These are phyloP conservation scores for Coleophora deauratella DNA, from an alignment of 2,888 invertebrate genomes.

Conservation along the genomic window DNA sequence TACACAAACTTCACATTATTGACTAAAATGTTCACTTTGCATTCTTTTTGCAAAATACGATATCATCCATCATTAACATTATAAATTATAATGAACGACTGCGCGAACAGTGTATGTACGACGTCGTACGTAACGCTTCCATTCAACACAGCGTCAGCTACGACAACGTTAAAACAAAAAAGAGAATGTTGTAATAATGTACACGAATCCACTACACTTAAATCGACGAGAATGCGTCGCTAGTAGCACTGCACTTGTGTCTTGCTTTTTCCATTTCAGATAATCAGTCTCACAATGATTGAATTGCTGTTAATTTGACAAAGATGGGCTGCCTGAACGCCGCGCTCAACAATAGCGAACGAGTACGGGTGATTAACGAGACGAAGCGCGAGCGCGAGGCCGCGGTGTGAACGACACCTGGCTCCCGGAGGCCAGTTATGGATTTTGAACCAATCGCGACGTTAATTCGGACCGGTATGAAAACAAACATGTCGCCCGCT, in stretches of 20 bases:
- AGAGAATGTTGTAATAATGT: constrained; percentile 65
- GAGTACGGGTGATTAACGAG: constrained; percentile 72
- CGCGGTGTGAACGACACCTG: constrained; percentile 76
- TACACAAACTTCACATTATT: constrained; percentile 63
- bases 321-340: constrained; percentile 64
- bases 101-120: constrained; percentile 44
- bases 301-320: constrained; percentile 68
- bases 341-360: constrained; percentile 71
- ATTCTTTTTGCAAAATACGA: constrained; percentile 65
- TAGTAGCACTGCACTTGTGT: constrained; percentile 34
- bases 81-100: constrained; percentile 68
- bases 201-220: constrained; percentile 38
- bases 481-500: constrained; percentile 67
- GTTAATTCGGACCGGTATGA: constrained; percentile 73
- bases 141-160: constrained; percentile 63
- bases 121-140: constrained; percentile 63
- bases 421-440: constrained; percentile 73
- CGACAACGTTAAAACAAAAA: constrained; percentile 63
- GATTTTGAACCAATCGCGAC: constrained; percentile 73
- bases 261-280: constrained; percentile 59
- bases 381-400: constrained; percentile 65
- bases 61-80: constrained; percentile 71
- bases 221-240: constrained; percentile 31
- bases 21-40: constrained; percentile 59
- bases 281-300: constrained; percentile 44